A percentile compares a stretch with the other conserved stretches of the same genome.
phyloP scores from a whole-genome alignment of 1,140 invertebrate genomes.

The Sminthurides bifidus region DNA sequence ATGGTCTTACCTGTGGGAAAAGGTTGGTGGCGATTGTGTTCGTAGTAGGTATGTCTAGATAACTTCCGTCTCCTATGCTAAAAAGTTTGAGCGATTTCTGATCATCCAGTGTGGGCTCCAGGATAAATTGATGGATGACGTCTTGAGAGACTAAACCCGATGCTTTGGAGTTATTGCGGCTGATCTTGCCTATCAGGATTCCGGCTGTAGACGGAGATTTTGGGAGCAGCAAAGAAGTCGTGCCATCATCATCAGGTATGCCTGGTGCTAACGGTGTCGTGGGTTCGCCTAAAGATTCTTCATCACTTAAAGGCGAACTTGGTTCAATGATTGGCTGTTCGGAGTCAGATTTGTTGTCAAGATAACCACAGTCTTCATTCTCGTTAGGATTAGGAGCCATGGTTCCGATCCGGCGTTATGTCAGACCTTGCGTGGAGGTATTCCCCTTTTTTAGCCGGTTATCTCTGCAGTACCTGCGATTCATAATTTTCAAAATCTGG shows the following conservation, averaged over 20 bases:
- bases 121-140: background rate
- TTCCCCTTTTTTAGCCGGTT: too few relatives aligned
- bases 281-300: too few relatives aligned
- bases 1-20: conserved; percentile 25
- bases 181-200: background rate
- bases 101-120: conserved; percentile 9
- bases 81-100: background rate
- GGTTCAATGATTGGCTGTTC: background rate
- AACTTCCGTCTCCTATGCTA: background rate
- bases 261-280: too few relatives aligned
- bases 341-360: too few relatives aligned
- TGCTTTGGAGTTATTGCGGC: background rate
- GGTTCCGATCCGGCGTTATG: too few relatives aligned
- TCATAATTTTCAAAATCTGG: too few relatives aligned
- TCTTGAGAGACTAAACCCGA: background rate
- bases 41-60: background rate
- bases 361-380: background rate
- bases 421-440: background rate
- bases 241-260: too few relatives aligned
- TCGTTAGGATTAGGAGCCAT: background rate
- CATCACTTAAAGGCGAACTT: background rate
- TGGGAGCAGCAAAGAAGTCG: background rate
- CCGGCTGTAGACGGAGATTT: background rate
- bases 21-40: conserved; percentile 3
- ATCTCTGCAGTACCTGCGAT: too few relatives aligned